Percentiles rank a stretch among this genome's conserved stretches.
These are phyloP conservation scores for Procavia capensis DNA, from an alignment of 2,113 vertebrate genomes.

Conservation along the genomic window DNA sequence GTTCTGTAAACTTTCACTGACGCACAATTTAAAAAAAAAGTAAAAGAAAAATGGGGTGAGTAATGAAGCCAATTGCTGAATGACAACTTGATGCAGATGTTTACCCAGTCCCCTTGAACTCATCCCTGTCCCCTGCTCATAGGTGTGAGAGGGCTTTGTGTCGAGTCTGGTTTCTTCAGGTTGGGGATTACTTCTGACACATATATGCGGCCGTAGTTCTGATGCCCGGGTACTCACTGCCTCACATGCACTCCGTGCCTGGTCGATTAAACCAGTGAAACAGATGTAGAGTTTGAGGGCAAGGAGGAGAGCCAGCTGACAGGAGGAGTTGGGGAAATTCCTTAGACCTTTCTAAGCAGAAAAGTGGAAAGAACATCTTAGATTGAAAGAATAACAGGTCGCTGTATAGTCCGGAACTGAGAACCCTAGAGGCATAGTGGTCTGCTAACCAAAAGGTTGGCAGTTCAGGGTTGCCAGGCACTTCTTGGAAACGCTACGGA, in stretches of 20 bases:
- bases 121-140: fast-evolving
- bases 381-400: not conserved
- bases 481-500: no score
- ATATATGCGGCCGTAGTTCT: not conserved
- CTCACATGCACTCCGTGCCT: not conserved
- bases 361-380: not conserved
- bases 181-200: not conserved
- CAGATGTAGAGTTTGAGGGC: not conserved
- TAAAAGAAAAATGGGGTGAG: not conserved
- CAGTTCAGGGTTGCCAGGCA: no score
- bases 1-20: no score
- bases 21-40: no score
- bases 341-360: not conserved
- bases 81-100: not conserved
- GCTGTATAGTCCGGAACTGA: not conserved
- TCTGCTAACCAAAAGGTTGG: no score
- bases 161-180: not conserved
- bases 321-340: not conserved
- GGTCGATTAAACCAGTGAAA: not conserved
- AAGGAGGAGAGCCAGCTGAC: not conserved
- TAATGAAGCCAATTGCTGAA: not conserved
- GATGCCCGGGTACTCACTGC: not conserved
- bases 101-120: not conserved
- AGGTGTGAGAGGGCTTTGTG: not conserved
- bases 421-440: no score